Evolutionary conservation across 2,888 invertebrate genomes (phyloP).

Genomic region (Copidosoma aretas): DNA sequence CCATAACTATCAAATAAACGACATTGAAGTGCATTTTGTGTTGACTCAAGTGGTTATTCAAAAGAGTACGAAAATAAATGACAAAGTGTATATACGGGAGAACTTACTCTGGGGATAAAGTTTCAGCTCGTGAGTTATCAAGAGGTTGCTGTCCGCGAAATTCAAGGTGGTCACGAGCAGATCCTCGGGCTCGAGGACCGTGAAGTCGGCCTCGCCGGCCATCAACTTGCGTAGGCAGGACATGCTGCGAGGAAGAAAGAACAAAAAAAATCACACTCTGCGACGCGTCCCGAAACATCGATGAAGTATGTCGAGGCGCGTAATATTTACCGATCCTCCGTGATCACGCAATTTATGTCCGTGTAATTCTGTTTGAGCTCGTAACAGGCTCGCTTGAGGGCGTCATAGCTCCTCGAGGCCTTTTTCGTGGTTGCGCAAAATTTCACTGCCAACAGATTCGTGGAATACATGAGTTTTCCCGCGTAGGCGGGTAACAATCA

Average conservation of each 20-base stretch:
- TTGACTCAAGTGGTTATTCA: not conserved
- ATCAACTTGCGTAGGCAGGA: slow-evolving; percentile 77
- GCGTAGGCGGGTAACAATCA: too few species aligned
- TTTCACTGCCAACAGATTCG: slow-evolving; percentile 65
- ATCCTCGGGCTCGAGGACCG: slow-evolving; percentile 84
- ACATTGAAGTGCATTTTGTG: not conserved
- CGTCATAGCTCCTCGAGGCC: slow-evolving; percentile 63
- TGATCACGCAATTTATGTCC: slow-evolving; percentile 75
- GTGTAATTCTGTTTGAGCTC: slow-evolving; percentile 61
- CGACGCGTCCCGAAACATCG: too few species aligned
- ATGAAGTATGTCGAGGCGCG: too few species aligned
- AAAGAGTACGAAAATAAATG: not conserved
- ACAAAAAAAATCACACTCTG: too few species aligned
- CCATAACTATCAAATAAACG: not conserved
- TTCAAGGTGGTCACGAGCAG: slow-evolving; percentile 70
- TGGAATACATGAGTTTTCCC: not conserved
- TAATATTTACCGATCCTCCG: slow-evolving; percentile 69
- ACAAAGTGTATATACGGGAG: not conserved
- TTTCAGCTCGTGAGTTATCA: slow-evolving; percentile 75
- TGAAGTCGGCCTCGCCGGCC: slow-evolving; percentile 82
- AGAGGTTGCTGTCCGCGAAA: slow-evolving; percentile 65
- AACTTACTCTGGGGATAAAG: slow-evolving; percentile 64
- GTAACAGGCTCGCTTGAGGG: slow-evolving; percentile 16
- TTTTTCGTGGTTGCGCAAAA: slow-evolving; percentile 75
- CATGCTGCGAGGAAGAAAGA: too few species aligned